These are phyloP conservation scores for Ganaspis sp. DNA, from an alignment of 1,140 invertebrate species.

Conservation along the genomic window DNA sequence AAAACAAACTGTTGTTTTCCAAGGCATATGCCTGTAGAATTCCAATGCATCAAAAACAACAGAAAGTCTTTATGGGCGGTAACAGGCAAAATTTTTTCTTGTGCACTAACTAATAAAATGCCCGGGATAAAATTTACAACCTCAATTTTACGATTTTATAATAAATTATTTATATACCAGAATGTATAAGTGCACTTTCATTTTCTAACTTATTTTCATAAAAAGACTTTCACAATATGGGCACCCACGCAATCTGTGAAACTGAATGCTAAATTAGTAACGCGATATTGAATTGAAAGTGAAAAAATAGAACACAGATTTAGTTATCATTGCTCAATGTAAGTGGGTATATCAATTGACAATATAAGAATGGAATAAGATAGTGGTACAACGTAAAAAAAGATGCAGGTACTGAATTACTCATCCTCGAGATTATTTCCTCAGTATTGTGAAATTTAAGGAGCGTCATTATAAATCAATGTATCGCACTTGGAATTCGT, in stretches of 20 bases:
- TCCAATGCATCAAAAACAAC: too few species aligned
- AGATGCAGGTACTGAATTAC: background rate
- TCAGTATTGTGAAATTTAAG: conserved; percentile 10
- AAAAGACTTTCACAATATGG: conserved; percentile 16
- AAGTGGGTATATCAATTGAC: conserved; percentile 13
- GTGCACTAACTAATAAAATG: too few species aligned
- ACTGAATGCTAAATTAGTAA: conserved; percentile 9
- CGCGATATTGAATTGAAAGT: conserved; percentile 1
- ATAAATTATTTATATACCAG: too few species aligned
- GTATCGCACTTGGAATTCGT: conserved; percentile 22
- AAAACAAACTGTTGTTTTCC: too few species aligned
- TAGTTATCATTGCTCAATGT: background rate
- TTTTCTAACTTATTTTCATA: background rate
- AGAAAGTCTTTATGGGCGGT: too few species aligned
- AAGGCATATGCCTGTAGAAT: too few species aligned
- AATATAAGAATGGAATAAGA: conserved; percentile 14
- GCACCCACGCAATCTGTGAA: conserved; percentile 21
- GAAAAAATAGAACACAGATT: conserved; percentile 20
- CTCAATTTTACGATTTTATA: too few species aligned
- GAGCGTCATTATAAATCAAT: conserved; percentile 27
- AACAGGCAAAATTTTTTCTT: too few species aligned
- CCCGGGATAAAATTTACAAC: too few species aligned
- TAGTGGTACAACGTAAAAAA: background rate
- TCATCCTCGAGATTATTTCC: conserved; percentile 14
- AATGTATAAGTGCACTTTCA: background rate